phyloP scores from a whole-genome alignment of 2,113 vertebrate species.

The Anolis carolinensis region DNA sequence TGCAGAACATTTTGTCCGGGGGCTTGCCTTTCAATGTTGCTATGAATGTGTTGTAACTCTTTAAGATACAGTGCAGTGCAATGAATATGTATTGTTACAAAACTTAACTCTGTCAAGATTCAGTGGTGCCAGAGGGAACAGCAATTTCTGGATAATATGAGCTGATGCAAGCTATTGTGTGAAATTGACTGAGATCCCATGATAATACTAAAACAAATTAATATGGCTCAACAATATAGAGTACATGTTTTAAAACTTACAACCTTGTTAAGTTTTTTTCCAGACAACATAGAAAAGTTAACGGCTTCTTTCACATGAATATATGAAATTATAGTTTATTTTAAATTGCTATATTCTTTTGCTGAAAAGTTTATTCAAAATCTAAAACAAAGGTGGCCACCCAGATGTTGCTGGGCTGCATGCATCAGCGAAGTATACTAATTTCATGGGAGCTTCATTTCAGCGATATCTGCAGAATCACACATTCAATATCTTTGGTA shows the following conservation, averaged over 20 bases:
- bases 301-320: rapidly evolving
- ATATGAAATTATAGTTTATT: background rate
- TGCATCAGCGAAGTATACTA: no score
- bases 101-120: background rate
- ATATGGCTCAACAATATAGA: background rate
- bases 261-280: background rate
- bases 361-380: rapidly evolving
- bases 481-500: no score
- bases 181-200: background rate
- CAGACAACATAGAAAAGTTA: background rate
- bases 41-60: background rate
- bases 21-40: background rate
- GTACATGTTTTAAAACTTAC: background rate
- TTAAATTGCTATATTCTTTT: background rate
- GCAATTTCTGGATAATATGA: background rate
- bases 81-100: background rate
- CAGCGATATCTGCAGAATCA: no score
- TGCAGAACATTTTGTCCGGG: background rate
- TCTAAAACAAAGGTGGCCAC: background rate
- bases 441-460: no score
- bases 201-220: background rate
- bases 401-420: no score
- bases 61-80: background rate
- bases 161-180: background rate
- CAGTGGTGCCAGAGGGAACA: background rate